Evolutionary conservation across 2,797 vertebrate genomes (phyloP).

Genomic region (Neomorphus geoffroyi): DNA sequence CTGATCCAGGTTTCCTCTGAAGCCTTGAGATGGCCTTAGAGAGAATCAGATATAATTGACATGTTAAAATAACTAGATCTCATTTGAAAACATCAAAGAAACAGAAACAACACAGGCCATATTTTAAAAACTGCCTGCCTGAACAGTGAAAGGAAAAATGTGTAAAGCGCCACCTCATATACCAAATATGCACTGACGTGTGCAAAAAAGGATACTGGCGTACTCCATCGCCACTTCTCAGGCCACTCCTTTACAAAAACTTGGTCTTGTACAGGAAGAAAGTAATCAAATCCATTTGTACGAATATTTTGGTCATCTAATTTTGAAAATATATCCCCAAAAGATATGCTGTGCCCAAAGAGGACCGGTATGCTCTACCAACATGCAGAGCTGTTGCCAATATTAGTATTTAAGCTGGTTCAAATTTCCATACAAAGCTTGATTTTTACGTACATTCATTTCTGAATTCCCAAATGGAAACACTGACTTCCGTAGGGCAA

Average conservation of each 20-base stretch:
- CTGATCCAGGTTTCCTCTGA: conserved; percentile 12
- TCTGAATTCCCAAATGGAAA: conserved; percentile 33
- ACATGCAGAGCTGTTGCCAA: background rate
- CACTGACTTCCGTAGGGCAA: background rate
- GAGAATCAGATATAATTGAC: conserved; percentile 23
- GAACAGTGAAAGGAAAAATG: conserved; percentile 43
- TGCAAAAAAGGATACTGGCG: conserved; percentile 39
- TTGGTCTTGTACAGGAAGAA: background rate
- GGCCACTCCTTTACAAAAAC: conserved; percentile 37
- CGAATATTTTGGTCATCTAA: conserved; percentile 21
- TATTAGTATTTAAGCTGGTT: background rate
- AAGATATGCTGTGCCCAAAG: background rate
- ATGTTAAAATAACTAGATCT: conserved; percentile 31
- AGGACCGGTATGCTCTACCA: background rate
- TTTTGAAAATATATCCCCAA: conserved; percentile 12
- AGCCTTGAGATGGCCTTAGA: conserved; percentile 9
- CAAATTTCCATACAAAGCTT: background rate
- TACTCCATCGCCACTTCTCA: conserved; percentile 23
- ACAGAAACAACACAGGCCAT: conserved; percentile 43
- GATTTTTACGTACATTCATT: background rate
- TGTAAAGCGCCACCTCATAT: conserved; percentile 62
- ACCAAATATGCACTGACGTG: conserved; percentile 62
- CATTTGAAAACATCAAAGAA: conserved; percentile 53
- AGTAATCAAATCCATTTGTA: conserved; percentile 54
- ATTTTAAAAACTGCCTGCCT: conserved; percentile 39